A percentile compares a stretch with the other conserved stretches of the same genome.
phyloP scores from a whole-genome alignment of 2,113 vertebrate species.

The Siphamia tubifer region DNA sequence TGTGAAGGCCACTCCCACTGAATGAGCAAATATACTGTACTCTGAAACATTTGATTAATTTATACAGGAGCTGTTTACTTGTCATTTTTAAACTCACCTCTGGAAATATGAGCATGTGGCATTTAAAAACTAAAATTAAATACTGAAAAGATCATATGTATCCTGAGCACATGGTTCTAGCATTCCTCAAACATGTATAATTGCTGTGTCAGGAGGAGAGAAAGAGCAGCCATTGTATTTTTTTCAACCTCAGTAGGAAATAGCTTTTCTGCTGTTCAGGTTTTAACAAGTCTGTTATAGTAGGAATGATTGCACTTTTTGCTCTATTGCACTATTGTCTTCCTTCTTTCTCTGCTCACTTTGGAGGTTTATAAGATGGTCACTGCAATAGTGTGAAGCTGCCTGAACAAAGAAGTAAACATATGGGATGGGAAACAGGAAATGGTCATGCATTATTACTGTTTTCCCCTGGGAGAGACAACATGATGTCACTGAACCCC shows the following conservation, averaged over 20 bases:
- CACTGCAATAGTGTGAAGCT: not conserved
- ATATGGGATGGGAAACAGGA: slow-evolving; percentile 74
- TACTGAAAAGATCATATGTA: not conserved
- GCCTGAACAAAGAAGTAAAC: slow-evolving; percentile 32
- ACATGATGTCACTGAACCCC: slow-evolving; percentile 57
- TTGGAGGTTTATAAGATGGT: not conserved
- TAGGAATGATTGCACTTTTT: slow-evolving; percentile 45
- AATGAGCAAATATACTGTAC: not conserved
- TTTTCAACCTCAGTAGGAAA: slow-evolving; percentile 41
- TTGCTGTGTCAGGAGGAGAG: slow-evolving; percentile 36
- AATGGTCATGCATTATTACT: slow-evolving; percentile 62
- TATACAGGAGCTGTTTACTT: not conserved
- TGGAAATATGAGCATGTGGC: not conserved
- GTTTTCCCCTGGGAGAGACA: slow-evolving; percentile 53
- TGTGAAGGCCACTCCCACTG: not conserved
- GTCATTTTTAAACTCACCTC: not conserved
- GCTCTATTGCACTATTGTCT: slow-evolving; percentile 19
- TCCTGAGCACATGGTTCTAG: not conserved
- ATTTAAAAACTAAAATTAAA: not conserved
- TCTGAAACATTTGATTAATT: not conserved
- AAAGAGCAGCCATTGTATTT: slow-evolving; percentile 35
- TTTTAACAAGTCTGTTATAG: slow-evolving; percentile 72
- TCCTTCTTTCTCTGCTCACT: slow-evolving; percentile 7
- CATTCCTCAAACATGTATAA: slow-evolving; percentile 52
- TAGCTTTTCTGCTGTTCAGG: slow-evolving; percentile 52